Conservation (phyloP, 2,113 vertebrate species). For the Prochilodus magdalenae region DNA sequence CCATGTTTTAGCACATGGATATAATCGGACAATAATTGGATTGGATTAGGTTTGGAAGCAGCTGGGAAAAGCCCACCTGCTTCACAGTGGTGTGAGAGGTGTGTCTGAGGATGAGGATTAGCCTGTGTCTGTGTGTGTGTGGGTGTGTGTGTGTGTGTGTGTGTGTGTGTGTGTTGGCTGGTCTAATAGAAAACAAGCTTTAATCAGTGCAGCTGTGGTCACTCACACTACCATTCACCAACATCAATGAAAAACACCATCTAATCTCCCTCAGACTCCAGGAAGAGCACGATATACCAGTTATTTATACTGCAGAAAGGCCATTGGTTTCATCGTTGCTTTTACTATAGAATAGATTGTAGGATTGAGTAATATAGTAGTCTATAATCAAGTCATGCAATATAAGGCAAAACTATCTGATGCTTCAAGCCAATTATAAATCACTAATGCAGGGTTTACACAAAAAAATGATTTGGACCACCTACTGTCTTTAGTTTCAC, state of each 20-base stretch:
- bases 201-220: background rate
- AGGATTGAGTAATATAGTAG: too few species aligned
- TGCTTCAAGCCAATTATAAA: too few species aligned
- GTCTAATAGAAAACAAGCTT: background rate
- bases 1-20: constrained; percentile 32
- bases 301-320: too few species aligned
- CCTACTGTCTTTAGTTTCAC: too few species aligned
- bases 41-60: background rate
- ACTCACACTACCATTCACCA: background rate
- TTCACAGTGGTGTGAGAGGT: background rate
- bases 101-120: background rate
- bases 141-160: background rate
- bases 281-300: background rate
- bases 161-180: background rate
- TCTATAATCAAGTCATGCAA: too few species aligned
- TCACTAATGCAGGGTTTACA: too few species aligned
- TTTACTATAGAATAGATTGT: too few species aligned
- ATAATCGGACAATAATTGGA: constrained; percentile 50
- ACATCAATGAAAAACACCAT: background rate
- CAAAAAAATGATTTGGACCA: too few species aligned
- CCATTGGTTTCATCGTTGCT: background rate
- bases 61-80: constrained; percentile 14
- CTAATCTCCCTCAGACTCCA: background rate
- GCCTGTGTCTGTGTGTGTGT: background rate
- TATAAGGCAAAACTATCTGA: too few species aligned